A percentile compares a stretch with the other conserved stretches of the same genome.
Conservation (phyloP, 2,797 vertebrate genomes). For the Alcedo quadribrachys region DNA sequence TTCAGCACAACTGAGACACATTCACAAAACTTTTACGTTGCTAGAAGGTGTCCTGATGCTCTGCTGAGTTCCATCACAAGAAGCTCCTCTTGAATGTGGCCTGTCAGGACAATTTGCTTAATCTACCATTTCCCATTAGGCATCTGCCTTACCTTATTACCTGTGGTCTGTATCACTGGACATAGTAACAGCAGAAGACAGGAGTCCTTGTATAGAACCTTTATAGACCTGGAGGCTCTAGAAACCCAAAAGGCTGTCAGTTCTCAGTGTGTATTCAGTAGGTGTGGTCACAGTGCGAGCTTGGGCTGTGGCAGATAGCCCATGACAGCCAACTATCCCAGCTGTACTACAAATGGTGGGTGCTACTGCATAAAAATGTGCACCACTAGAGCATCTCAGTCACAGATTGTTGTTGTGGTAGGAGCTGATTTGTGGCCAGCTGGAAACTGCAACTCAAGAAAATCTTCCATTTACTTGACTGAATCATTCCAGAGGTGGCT, state of each 20-base stretch:
- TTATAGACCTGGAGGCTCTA: background rate
- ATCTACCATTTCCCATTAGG: background rate
- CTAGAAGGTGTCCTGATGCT: slow-evolving; percentile 12
- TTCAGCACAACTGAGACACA: slow-evolving; percentile 21
- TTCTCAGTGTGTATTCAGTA: background rate
- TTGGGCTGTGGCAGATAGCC: background rate
- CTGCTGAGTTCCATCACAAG: background rate
- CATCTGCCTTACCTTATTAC: background rate
- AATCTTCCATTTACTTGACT: background rate
- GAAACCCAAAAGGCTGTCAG: background rate
- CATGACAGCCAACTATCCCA: background rate
- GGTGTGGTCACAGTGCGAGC: background rate
- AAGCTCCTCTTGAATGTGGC: background rate
- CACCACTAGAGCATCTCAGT: background rate
- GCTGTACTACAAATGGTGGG: background rate
- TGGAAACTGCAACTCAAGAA: background rate
- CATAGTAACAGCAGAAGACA: background rate
- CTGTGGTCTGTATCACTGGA: background rate
- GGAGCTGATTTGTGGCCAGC: background rate
- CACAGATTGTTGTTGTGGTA: background rate
- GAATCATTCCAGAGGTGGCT: background rate
- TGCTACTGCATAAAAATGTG: background rate
- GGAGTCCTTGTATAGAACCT: background rate
- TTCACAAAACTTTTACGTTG: background rate
- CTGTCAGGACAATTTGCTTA: background rate